Conservation (phyloP, 2,113 vertebrate genomes). For the Phylloscopus trochilus region DNA sequence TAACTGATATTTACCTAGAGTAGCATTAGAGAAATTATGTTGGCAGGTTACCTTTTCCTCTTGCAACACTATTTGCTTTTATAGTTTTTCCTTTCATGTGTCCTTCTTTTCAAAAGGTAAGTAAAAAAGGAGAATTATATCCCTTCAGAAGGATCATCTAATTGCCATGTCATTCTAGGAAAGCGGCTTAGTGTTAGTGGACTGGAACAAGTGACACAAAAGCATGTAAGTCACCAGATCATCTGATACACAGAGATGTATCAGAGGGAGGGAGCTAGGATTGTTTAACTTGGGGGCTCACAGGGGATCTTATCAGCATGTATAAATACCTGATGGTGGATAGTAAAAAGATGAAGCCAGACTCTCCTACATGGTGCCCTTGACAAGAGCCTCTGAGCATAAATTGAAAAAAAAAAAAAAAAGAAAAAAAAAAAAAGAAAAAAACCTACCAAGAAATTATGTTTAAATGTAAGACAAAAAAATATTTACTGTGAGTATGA, state of each 20-base stretch:
- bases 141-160: neutral
- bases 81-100: neutral
- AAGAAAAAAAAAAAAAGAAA: too few species aligned
- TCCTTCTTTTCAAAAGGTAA: neutral
- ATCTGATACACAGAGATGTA: neutral
- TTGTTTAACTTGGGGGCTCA: neutral
- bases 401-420: neutral
- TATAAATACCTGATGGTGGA: neutral
- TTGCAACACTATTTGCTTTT: neutral
- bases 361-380: neutral
- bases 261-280: neutral
- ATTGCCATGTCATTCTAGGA: neutral
- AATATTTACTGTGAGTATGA: accelerated
- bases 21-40: neutral
- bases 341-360: neutral
- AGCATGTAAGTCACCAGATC: neutral
- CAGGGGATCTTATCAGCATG: neutral
- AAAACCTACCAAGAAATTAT: accelerated
- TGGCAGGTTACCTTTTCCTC: neutral
- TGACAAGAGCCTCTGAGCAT: neutral
- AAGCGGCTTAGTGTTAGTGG: neutral
- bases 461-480: neutral
- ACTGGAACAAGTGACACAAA: neutral
- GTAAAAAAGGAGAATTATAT: neutral
- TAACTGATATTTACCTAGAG: neutral